Evolutionary conservation across 2,888 invertebrate genomes (phyloP), one percentile per base, ranked within the genome.

Genomic region (Temnothorax ravouxi): DNA sequence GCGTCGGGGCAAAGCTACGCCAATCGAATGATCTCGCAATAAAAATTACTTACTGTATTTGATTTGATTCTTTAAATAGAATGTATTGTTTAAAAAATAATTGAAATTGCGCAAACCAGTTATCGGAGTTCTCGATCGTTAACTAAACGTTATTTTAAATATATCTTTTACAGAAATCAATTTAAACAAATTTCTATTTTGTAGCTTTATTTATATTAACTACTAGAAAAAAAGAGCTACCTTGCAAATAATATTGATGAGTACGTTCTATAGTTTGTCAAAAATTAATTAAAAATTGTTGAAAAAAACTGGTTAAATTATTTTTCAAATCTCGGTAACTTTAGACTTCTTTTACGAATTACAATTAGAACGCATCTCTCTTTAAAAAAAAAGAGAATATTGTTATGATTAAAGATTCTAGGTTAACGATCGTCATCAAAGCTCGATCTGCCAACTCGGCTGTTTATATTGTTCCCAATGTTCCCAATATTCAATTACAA

Each of bases 391-490:
- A n/a, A n/a, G 44, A 69, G 25, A 25, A 25, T 25, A 56, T 56
- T 54, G 54, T 21, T 18, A 18, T 21, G 29, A 82, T 82, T 75
- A 44, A 62, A 72, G 83, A 83, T 74, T 59, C 80, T n/a, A 2
- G 56, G 72, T 8, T 38, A 21, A 41, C 56, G 71, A 18, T 71
- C 41, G 38, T 41, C 74, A 25, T 59, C 47, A 18, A 18, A 59
- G 34, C 52, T 80, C 18, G 59, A 47, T 79, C 74, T 59, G 79
- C 56, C 79, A 79, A 56, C 79, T 83, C 59, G 38, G 13, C 75
- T 82, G 83, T 74, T 83, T 83, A 86, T 84, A 75, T 72, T 85
- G 74, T 85, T 75, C 71, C 50, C 77, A 34, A 82, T 85, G 74
- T 85, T 75, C 71, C 50, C 77, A 34, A 82, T 81, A 84, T 84